Percentiles rank a stretch among this genome's conserved stretches.
Evolutionary conservation across 2,888 invertebrate genomes (phyloP).

Genomic region (Eupithecia dodoneata): DNA sequence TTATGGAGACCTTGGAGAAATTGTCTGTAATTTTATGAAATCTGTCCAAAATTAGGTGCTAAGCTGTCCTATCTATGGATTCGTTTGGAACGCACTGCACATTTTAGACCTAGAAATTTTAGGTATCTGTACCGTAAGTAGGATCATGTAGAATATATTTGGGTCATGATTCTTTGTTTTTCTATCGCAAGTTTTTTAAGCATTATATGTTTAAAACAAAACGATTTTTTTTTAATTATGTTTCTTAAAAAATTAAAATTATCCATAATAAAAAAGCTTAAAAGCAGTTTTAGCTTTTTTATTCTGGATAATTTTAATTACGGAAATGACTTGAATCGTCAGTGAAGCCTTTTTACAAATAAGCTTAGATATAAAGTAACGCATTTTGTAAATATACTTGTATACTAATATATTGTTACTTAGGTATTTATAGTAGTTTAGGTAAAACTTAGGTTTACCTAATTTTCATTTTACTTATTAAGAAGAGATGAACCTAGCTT

Average conservation of each 20-base stretch:
- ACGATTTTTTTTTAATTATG: background rate
- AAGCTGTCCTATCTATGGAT: background rate
- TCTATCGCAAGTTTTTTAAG: background rate
- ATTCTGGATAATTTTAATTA: background rate
- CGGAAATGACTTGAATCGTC: background rate
- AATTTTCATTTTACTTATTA: background rate
- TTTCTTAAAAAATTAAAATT: background rate
- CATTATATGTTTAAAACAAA: background rate
- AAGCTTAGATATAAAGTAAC: slow-evolving; percentile 14
- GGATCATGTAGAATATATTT: background rate
- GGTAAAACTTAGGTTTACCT: background rate
- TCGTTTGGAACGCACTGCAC: background rate
- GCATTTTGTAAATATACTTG: slow-evolving; percentile 45
- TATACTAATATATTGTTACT: slow-evolving; percentile 29
- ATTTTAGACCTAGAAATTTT: background rate
- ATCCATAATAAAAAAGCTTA: too few relatives aligned
- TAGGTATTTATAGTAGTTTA: slow-evolving; percentile 41
- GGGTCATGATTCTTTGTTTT: background rate
- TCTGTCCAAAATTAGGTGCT: background rate
- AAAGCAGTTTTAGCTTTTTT: background rate
- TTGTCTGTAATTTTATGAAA: background rate
- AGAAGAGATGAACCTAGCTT: background rate
- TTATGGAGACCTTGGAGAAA: background rate
- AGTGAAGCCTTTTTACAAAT: background rate
- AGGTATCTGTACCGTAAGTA: background rate